Evolutionary conservation across 1,140 invertebrate genomes (phyloP).

Genomic region (Euwallacea similis): DNA sequence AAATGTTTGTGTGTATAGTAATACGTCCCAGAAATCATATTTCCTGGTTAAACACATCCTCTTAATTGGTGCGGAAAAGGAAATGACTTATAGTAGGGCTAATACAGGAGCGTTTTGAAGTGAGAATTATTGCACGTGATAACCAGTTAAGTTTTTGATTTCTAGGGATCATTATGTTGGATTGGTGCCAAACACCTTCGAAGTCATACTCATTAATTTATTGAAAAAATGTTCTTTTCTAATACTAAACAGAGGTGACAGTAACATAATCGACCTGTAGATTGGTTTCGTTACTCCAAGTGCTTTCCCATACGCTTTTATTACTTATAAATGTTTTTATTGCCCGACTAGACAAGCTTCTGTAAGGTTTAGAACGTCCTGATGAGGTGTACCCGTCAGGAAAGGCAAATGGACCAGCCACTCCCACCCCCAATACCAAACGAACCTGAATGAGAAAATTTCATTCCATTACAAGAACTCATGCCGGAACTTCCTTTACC

Average conservation of each 20-base stretch:
- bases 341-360: constrained; percentile 26
- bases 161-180: no score
- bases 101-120: constrained; percentile 5
- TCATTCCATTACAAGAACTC: no score
- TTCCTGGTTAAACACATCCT: constrained; percentile 36
- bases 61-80: constrained; percentile 29
- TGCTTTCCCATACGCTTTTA: constrained; percentile 37
- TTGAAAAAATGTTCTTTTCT: no score
- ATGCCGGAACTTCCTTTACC: background rate
- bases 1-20: constrained; percentile 30
- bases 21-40: constrained; percentile 32
- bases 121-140: background rate
- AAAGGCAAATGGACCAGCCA: constrained; percentile 44
- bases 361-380: constrained; percentile 42
- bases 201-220: no score
- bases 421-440: constrained; percentile 44
- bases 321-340: constrained; percentile 40
- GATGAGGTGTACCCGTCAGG: constrained; percentile 42
- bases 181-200: no score
- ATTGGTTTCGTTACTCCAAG: constrained; percentile 39
- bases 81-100: constrained; percentile 19
- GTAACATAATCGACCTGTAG: constrained; percentile 44
- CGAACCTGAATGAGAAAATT: constrained; percentile 30
- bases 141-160: no score
- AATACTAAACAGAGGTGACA: constrained; percentile 8